Percentiles rank a stretch among this genome's conserved stretches.
phyloP scores from a whole-genome alignment of 2,113 vertebrate genomes.

The Alexandromys fortis region DNA sequence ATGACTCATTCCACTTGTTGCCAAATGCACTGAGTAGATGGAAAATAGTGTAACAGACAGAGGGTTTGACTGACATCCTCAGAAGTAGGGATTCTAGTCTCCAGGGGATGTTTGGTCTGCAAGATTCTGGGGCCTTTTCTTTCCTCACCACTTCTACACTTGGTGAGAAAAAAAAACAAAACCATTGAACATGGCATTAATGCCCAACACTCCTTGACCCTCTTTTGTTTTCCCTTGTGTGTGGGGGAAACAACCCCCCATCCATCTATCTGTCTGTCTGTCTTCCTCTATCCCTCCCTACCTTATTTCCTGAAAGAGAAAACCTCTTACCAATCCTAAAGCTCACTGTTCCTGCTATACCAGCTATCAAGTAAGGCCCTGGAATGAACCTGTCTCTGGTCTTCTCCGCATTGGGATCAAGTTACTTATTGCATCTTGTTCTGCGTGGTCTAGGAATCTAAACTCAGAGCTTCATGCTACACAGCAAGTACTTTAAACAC shows the following conservation, averaged over 20 bases:
- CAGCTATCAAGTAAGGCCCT: background rate
- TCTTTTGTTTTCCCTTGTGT: background rate
- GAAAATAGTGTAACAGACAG: background rate
- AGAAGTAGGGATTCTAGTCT: background rate
- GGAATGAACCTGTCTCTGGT: background rate
- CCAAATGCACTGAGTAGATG: background rate
- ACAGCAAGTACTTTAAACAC: background rate
- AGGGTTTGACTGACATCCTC: background rate
- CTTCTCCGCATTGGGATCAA: no score
- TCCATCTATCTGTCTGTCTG: no score
- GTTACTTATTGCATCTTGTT: background rate
- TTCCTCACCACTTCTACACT: background rate
- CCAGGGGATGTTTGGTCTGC: background rate
- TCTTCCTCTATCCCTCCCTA: background rate
- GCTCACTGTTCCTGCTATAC: background rate
- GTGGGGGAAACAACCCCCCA: no score
- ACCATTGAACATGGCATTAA: background rate
- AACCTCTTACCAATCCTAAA: background rate
- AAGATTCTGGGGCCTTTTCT: background rate
- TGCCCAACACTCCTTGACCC: fast-evolving
- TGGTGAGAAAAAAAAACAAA: background rate
- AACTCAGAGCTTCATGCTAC: background rate
- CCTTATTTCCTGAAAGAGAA: background rate
- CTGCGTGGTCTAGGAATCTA: background rate
- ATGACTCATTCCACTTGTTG: background rate